Conservation (phyloP, 2,113 vertebrate genomes). For the Callithrix jacchus region DNA sequence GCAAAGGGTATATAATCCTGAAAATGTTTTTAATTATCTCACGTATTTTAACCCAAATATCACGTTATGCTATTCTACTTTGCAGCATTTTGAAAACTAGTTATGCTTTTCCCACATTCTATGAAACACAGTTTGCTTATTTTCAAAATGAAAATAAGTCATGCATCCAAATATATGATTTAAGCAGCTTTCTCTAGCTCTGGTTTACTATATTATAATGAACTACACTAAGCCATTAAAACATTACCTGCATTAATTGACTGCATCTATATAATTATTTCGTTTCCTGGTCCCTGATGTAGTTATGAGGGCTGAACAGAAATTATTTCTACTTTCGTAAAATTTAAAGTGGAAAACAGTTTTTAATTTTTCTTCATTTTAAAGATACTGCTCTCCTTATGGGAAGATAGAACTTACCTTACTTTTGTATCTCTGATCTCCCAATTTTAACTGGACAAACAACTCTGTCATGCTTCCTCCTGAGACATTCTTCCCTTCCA, state of each 20-base stretch:
- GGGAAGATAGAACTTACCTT: slow-evolving; percentile 87
- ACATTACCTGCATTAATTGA: not conserved
- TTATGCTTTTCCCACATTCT: not conserved
- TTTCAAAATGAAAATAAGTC: slow-evolving; percentile 44
- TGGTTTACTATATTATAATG: not conserved
- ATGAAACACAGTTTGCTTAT: not conserved
- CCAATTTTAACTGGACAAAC: slow-evolving; percentile 93
- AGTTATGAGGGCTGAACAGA: not conserved
- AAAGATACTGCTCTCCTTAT: not conserved
- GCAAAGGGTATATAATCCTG: not conserved
- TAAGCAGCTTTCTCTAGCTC: not conserved
- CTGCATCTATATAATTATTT: not conserved
- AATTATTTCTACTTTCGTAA: not conserved
- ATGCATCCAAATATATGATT: not conserved
- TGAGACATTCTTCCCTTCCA: slow-evolving; percentile 93
- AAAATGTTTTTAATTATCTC: not conserved
- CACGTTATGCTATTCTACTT: not conserved
- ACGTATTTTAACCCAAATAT: not conserved
- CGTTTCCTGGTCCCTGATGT: not conserved
- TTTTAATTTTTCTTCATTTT: not conserved
- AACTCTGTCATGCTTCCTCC: slow-evolving; percentile 87
- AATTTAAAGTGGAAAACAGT: not conserved
- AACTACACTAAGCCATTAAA: not conserved
- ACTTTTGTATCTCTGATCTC: slow-evolving; percentile 96
- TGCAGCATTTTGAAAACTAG: not conserved